phyloP scores from a whole-genome alignment of 2,888 invertebrate genomes.

The Catocala fraxini region DNA sequence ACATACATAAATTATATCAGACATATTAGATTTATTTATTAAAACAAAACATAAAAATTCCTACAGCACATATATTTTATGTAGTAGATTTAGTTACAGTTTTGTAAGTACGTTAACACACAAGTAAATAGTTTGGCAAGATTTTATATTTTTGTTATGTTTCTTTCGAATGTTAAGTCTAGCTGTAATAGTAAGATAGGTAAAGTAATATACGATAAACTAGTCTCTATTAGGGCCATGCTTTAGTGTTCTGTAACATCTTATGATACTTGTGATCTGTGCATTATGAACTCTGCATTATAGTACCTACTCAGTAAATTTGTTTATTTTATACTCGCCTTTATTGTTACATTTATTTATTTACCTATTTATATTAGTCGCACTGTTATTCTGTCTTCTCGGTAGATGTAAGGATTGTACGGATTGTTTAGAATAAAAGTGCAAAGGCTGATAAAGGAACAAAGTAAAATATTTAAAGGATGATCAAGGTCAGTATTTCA shows the following conservation, averaged over 20 bases:
- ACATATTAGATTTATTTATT: slow-evolving; percentile 1
- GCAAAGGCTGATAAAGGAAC: slow-evolving; percentile 54
- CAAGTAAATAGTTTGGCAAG: too few relatives aligned
- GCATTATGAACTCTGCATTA: slow-evolving; percentile 44
- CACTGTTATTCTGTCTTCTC: slow-evolving; percentile 17
- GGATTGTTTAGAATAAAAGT: slow-evolving; percentile 32
- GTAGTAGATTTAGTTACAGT: too few relatives aligned
- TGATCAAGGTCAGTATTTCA: background rate
- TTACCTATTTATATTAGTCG: slow-evolving; percentile 10
- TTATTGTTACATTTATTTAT: slow-evolving; percentile 25
- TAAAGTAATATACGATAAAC: slow-evolving; percentile 39
- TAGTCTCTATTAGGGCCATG: slow-evolving; percentile 58
- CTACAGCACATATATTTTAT: too few relatives aligned
- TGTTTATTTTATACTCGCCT: slow-evolving; percentile 40
- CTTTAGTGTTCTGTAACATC: slow-evolving; percentile 69
- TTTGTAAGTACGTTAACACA: too few relatives aligned
- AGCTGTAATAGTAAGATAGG: slow-evolving; percentile 42
- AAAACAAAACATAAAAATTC: too few relatives aligned
- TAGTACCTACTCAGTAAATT: slow-evolving; percentile 16
- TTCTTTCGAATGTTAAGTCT: slow-evolving; percentile 12
- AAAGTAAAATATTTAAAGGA: slow-evolving; percentile 32
- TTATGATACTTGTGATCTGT: slow-evolving; percentile 66
- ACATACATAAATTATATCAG: slow-evolving; percentile 32
- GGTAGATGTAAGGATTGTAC: slow-evolving; percentile 12
- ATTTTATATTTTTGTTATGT: slow-evolving; percentile 3